A percentile compares a stretch with the other conserved stretches of the same genome.
phyloP scores from a whole-genome alignment of 30 jellyfish, hydroid and myxozoan species.

The Catostylus mosaicus region DNA sequence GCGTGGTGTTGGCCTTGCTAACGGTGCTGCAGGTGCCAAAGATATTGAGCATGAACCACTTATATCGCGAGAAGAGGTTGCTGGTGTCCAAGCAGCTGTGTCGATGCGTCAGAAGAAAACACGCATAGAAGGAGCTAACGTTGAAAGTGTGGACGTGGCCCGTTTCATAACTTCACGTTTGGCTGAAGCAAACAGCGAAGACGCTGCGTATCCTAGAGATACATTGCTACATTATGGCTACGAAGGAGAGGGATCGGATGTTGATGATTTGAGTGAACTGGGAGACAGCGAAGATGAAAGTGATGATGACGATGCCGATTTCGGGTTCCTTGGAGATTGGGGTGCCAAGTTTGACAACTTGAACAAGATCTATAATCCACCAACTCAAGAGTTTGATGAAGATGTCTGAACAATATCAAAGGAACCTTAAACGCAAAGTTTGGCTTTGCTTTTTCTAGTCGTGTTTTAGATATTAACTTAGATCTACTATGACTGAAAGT shows the following conservation, averaged over 20 bases:
- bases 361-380: constrained; percentile 87
- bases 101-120: constrained; percentile 37
- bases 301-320: constrained; percentile 96
- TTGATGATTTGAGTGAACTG: constrained; percentile 95
- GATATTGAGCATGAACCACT: constrained; percentile 52
- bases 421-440: background rate
- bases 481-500: constrained; percentile 1
- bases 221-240: constrained; percentile 98
- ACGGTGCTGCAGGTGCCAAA: constrained; percentile 69
- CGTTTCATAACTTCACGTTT: constrained; percentile 83
- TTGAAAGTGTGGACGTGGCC: constrained; percentile 89
- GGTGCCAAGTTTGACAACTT: constrained; percentile 92
- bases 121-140: constrained; percentile 71
- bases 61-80: constrained; percentile 55
- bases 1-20: constrained; percentile 42
- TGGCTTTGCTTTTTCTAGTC: constrained; percentile 9
- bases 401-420: constrained; percentile 49
- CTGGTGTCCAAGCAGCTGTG: constrained; percentile 47
- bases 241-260: constrained; percentile 99
- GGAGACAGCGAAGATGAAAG: constrained; percentile 98
- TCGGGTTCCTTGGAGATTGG: constrained; percentile 85
- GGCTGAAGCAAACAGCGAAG: constrained; percentile 89
- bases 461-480: constrained; percentile 4
- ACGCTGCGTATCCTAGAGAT: constrained; percentile 96
- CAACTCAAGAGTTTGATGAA: constrained; percentile 78